Evolutionary conservation across 2,113 vertebrate species (phyloP), one percentile per base, ranked within the genome.

Genomic region (Oenanthe oenanthe): DNA sequence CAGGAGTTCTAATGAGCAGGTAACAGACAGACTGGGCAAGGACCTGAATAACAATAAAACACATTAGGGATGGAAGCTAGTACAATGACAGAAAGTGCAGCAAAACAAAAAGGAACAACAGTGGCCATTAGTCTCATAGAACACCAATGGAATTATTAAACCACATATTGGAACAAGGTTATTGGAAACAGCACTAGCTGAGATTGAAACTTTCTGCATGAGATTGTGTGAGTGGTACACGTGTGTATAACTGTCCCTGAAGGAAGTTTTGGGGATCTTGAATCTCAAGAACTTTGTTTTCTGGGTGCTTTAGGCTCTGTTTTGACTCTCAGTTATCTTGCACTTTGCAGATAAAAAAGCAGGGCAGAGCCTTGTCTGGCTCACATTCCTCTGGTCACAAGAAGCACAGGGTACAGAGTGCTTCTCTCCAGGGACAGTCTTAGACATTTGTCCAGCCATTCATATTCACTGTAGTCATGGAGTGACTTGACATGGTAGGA

Each of bases 1-100:
- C n/a, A 38, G 61, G 85, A 71, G 58, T 79, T 87, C 57, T 94
- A 91, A 89, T 75, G 60, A 88, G 72, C 76, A 85, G 91, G 68
- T 88, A 92, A 50, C 2, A 2, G 83, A 40, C 47, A 92, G 43
- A 42, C 34, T 86, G 71, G 43, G 51, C 31, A 92, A 92, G 22
- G 56, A 78, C 24, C 21, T 47, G 18, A 48, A 80, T 74, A 77
- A 80, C 65, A 79, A 86, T 61, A 84, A 54, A 70, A 43, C 34
- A 42, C 6, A 25, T 47, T 51, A 70, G 57, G n/a, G 51, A 63
- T 51, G 29, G 40, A 92, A 86, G 36, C 28, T 78, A 74, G 11
- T 16, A 57, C 75, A 89, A 82, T 66, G 26, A 13, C 10, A 84
- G 43, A 70, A 93, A 78, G 70, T 34, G 29, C 45, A 81, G 22